Conservation (phyloP, 2,797 vertebrate genomes). For the Pterois miles region DNA sequence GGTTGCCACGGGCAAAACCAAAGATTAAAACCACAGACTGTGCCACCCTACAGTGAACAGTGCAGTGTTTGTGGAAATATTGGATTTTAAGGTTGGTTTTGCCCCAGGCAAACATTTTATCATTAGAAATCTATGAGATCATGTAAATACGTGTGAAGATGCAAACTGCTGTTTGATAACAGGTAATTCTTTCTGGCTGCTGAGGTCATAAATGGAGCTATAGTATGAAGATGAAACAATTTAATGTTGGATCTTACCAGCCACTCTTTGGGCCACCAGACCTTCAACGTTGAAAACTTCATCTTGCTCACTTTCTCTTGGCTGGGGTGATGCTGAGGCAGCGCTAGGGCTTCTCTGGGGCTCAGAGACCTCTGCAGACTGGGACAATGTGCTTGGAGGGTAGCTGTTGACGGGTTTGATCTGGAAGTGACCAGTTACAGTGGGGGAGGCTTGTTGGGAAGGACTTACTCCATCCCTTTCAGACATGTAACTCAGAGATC, state of each 20-base stretch:
- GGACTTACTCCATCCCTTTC: slow-evolving; percentile 26
- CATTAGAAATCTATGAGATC: not conserved
- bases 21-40: not conserved
- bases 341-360: slow-evolving; percentile 52
- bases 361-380: slow-evolving; percentile 64
- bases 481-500: slow-evolving; percentile 47
- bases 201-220: not conserved
- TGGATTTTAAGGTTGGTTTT: not conserved
- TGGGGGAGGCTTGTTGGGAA: slow-evolving; percentile 41
- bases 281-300: slow-evolving; percentile 92
- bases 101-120: not conserved
- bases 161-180: not conserved
- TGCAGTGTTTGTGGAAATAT: not conserved
- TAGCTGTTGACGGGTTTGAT: slow-evolving; percentile 77
- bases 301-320: slow-evolving; percentile 83
- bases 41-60: not conserved
- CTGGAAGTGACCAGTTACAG: slow-evolving; percentile 62
- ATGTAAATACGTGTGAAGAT: not conserved
- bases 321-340: slow-evolving; percentile 75
- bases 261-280: slow-evolving; percentile 95
- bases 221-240: not conserved
- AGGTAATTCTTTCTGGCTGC: not conserved
- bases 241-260: slow-evolving; percentile 85
- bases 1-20: not conserved
- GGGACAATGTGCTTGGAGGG: slow-evolving; percentile 60